Base-by-base conservation (phyloP, 2,797 vertebrate genomes). In the Limosa lapponica region DNA sequence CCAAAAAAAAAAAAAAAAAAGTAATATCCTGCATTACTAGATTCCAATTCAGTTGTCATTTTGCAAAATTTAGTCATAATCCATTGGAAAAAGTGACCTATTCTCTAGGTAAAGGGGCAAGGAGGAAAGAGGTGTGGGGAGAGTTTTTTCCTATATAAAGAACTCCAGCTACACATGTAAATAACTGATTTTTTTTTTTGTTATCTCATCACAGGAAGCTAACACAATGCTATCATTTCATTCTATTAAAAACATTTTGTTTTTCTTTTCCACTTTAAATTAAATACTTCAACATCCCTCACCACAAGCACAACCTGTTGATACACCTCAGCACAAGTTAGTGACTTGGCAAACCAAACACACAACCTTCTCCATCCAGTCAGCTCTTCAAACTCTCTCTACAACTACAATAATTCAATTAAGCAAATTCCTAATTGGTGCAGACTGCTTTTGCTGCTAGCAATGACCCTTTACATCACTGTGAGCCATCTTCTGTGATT, bases 151-250 rank as follows among this genome's bases (percentile, higher is more conserved):
- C 36, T 54, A 5, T 34, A n/a, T 30, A 36, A 62, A 57, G 3
- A 73, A 32, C 46, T 67, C 20, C 30, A 30, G 49, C 28, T 61
- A 54, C 11, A 49, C 10, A 13, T 10, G 1, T 69, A 69, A 82
- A 82, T 62, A 7, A 54, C 13, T 0, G 0, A 30, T 78, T 78
- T 89, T 0, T 32, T 0, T 32, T 75, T 90, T 73, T 61, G n/a
- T 25, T 59, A 1, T 67, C 5, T 65, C n/a, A 24, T 67, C n/a
- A 51, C 5, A 71, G 51, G 12, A 74, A 89, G 36, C 7, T 32
- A 74, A 43, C 11, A 51, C 4, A 71, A 34, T 74, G 30, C 2
- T 66, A 41, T 39, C 2, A 64, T 75, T 77, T 83, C 58, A 37
- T 6, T 61, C 14, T 48, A 55, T 65, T 73, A 46, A 80, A 92